A percentile compares a stretch with the other conserved stretches of the same genome.
These are phyloP conservation scores for Xenus cinereus DNA, from an alignment of 2,113 vertebrate species.

Conservation along the genomic window DNA sequence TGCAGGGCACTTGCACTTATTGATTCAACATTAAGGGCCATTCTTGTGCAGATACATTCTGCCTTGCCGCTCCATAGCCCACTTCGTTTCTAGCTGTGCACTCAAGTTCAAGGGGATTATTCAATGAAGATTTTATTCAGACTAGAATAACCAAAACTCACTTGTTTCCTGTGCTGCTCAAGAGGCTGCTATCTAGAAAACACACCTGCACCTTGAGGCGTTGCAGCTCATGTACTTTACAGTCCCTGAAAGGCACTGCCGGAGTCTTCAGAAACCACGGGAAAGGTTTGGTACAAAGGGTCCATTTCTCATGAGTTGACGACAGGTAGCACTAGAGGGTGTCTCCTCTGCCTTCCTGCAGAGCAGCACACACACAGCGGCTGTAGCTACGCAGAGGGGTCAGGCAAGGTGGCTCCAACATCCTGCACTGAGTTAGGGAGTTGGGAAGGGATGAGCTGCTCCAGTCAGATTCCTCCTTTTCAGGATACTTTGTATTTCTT, in stretches of 20 bases:
- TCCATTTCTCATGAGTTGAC: accelerated
- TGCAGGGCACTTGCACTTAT: neutral
- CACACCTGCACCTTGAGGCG: neutral
- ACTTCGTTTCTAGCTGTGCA: neutral
- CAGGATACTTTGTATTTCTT: neutral
- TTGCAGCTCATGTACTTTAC: neutral
- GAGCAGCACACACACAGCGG: accelerated
- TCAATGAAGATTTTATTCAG: neutral
- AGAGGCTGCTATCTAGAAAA: neutral
- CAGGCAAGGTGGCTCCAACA: neutral
- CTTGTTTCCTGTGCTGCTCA: neutral
- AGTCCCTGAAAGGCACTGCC: neutral
- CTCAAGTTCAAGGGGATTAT: neutral
- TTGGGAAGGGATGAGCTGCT: neutral
- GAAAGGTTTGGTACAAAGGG: neutral
- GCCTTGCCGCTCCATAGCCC: neutral
- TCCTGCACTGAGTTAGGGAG: neutral
- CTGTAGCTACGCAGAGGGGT: neutral
- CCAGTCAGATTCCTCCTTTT: neutral
- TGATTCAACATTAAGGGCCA: neutral
- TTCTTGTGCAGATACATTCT: neutral
- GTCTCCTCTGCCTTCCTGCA: neutral
- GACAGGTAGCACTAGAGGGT: accelerated
- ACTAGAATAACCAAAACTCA: neutral
- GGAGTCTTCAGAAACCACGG: neutral